Conservation (phyloP, 2,888 invertebrate species). For the Herminia tarsipennalis region DNA sequence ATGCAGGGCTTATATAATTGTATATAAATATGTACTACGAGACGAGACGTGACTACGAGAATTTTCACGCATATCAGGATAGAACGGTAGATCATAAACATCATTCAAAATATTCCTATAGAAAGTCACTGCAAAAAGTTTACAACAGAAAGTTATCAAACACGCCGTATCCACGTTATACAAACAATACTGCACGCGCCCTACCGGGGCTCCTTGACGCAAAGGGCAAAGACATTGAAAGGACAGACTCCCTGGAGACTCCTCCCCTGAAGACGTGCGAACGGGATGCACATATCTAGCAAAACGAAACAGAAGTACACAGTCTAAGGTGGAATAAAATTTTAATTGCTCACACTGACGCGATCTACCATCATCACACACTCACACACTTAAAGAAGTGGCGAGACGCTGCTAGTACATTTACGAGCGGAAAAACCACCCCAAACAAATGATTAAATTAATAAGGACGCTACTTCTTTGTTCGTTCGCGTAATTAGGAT, state of each 20-base stretch:
- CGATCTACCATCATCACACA: constrained; percentile 55
- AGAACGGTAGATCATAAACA: neutral
- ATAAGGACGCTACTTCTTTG: constrained; percentile 75
- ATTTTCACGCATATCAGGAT: neutral
- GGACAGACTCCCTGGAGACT: constrained; percentile 88
- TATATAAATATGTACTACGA: too few species aligned
- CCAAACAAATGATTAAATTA: constrained; percentile 80
- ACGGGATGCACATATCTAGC: constrained; percentile 65
- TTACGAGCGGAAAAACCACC: constrained; percentile 78
- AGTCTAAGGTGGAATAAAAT: constrained; percentile 84
- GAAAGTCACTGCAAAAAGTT: constrained; percentile 1
- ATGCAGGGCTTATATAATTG: too few species aligned
- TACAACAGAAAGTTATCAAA: constrained; percentile 46
- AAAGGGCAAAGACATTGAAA: constrained; percentile 87
- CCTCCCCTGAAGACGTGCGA: constrained; percentile 82
- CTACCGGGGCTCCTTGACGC: constrained; percentile 80
- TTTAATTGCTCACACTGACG: constrained; percentile 83
- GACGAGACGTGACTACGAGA: neutral
- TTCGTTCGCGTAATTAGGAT: constrained; percentile 61
- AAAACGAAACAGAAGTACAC: constrained; percentile 62
- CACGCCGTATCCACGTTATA: constrained; percentile 63
- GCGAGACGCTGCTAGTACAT: constrained; percentile 68
- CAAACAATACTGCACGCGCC: constrained; percentile 69
- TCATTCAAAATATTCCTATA: constrained; percentile 1
- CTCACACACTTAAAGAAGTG: constrained; percentile 60